Base-by-base conservation (phyloP, 2,797 vertebrate species). In the Micrastur ruficollis region DNA sequence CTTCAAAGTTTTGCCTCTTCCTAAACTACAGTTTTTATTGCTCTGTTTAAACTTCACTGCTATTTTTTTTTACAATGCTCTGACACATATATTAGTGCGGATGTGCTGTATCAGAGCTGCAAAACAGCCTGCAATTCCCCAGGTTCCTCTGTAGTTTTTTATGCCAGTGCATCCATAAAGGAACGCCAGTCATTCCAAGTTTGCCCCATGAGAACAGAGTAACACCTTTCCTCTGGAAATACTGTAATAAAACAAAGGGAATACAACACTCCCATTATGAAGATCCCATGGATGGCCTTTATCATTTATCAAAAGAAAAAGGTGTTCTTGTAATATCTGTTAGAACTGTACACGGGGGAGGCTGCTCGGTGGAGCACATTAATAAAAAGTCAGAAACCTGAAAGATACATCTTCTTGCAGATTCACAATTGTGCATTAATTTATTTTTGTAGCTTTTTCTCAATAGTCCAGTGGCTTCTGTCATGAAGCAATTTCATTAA, bases 211-310 rank as follows among this genome's bases (percentile, higher is more conserved):
- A 97, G 97, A 95, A 85, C 90, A 92, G 82, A 96, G 92, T 96
- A 98, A 96, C 93, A 96, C 96, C 90, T 94, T 97, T 97, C 83
- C 36, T 93, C 92, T 95, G 92, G 89, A 97, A 96, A 96, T 94
- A 96, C 86, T 97, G 96, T 97, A 97, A 98, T 97, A 97, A 98
- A 97, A 93, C 95, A 96, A 97, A 98, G 97, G 96, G 93, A 97
- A 97, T 94, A 78, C 86, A 96, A 70, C 91, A 74, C 74, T 93
- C 91, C 81, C 89, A 91, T 97, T 97, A 97, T 90, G 89, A 97
- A 96, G 92, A 98, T 96, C 86, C 93, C 89, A 95, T 81, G 85
- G 79, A 96, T 96, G 86, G 94, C 91, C 96, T 97, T 97, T 94
- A 97, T 97, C 87, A 97, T 97, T 97, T 97, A 94, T 96, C 94